Evolutionary conservation across 2,888 invertebrate genomes (phyloP).

Genomic region (Hesperia comma): DNA sequence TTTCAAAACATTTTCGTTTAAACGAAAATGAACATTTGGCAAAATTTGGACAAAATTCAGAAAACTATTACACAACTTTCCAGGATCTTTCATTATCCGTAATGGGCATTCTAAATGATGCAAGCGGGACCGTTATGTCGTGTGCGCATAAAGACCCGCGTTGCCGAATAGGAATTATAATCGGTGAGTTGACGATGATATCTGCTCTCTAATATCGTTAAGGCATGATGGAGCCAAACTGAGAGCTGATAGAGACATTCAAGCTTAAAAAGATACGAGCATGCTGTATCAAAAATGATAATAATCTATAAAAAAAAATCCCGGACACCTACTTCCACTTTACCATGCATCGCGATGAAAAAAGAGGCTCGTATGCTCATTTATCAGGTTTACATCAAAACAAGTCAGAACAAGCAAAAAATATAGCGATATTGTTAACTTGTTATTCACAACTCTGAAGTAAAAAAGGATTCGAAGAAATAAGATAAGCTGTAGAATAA

Average conservation of each 20-base stretch:
- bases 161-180: conserved; percentile 92
- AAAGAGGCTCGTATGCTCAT: no score
- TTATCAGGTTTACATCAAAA: no score
- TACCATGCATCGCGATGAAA: no score
- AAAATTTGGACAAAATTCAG: conserved; percentile 21
- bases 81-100: conserved; percentile 93
- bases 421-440: no score
- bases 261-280: conserved; percentile 32
- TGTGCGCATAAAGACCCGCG: conserved; percentile 92
- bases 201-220: conserved; percentile 65
- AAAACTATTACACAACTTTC: conserved; percentile 60
- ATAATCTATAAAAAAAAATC: background rate
- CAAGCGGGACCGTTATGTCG: conserved; percentile 96
- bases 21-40: conserved; percentile 4
- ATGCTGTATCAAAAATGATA: conserved; percentile 8
- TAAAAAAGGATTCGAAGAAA: background rate
- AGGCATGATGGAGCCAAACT: conserved; percentile 67
- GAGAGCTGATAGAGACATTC: conserved; percentile 75
- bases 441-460: background rate
- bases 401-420: no score
- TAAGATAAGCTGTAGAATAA: background rate
- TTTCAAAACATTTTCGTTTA: background rate
- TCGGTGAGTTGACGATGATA: conserved; percentile 87
- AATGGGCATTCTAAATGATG: conserved; percentile 96
- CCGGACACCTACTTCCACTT: no score